Percentiles rank a stretch among this genome's conserved stretches.
These are phyloP conservation scores for Phylloscopus whistleri DNA, from an alignment of 2,113 vertebrate genomes.

Conservation along the genomic window DNA sequence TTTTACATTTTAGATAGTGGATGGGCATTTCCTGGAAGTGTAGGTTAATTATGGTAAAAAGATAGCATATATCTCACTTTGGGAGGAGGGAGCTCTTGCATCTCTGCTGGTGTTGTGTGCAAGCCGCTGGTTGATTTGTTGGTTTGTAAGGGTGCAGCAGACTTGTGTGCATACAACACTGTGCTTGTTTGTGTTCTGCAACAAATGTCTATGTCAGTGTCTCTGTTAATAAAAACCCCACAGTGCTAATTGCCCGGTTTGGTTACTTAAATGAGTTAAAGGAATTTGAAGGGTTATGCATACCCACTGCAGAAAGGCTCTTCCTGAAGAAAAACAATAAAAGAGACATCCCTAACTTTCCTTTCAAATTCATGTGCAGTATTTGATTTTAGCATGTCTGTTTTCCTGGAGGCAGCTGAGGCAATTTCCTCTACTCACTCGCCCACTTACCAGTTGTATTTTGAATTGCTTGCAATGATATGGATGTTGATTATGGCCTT, in stretches of 20 bases:
- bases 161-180: background rate
- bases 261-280: background rate
- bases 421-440: background rate
- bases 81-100: background rate
- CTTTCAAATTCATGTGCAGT: background rate
- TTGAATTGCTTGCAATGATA: background rate
- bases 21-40: background rate
- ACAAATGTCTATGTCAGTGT: background rate
- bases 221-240: background rate
- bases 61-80: background rate
- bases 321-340: background rate
- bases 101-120: accelerated
- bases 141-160: background rate
- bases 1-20: background rate
- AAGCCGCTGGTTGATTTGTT: background rate
- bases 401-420: background rate
- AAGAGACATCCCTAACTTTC: background rate
- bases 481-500: background rate
- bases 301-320: background rate
- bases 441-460: background rate
- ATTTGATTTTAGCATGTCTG: background rate
- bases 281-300: background rate
- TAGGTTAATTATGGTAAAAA: background rate
- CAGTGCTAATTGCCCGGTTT: background rate
- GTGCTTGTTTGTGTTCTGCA: background rate